These are phyloP conservation scores for Drosophila rufa DNA, from an alignment of 1,140 invertebrate species.

Conservation along the genomic window DNA sequence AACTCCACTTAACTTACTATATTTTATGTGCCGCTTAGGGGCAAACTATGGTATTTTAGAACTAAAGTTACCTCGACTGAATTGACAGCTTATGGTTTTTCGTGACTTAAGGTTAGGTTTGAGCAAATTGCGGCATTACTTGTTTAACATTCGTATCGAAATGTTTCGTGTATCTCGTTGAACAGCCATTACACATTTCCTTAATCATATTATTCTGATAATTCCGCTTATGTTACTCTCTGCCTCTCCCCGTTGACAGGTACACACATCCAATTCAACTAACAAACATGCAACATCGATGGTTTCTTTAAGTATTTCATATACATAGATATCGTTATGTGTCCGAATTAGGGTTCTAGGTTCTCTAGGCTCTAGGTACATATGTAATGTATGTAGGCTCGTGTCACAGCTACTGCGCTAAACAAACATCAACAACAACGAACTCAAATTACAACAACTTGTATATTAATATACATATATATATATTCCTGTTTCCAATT, in stretches of 20 bases:
- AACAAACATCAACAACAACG: slow-evolving; percentile 64
- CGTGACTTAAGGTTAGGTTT: slow-evolving; percentile 39
- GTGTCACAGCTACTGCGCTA: slow-evolving; percentile 79
- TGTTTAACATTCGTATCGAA: slow-evolving; percentile 23
- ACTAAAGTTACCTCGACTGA: slow-evolving; percentile 59
- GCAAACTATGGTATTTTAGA: slow-evolving; percentile 14
- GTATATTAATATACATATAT: slow-evolving; percentile 21
- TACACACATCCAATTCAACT: slow-evolving; percentile 64
- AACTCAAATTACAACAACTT: slow-evolving; percentile 60
- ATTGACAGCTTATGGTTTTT: slow-evolving; percentile 65
- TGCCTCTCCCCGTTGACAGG: slow-evolving; percentile 45
- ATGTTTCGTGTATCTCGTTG: slow-evolving; percentile 35
- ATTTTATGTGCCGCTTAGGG: slow-evolving; percentile 9
- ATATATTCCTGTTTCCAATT: slow-evolving; percentile 75
- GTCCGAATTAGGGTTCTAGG: slow-evolving; percentile 50
- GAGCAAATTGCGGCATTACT: slow-evolving; percentile 56
- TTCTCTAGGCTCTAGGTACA: slow-evolving; percentile 40
- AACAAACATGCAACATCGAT: slow-evolving; percentile 52
- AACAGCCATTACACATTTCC: slow-evolving; percentile 75
- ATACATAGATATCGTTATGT: slow-evolving; percentile 30
- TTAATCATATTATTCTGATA: slow-evolving; percentile 67
- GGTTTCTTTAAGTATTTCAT: slow-evolving; percentile 13
- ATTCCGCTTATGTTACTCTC: slow-evolving; percentile 11
- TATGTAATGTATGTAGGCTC: slow-evolving; percentile 52
- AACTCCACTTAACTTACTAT: slow-evolving; percentile 39